Evolutionary conservation across 1,140 invertebrate genomes (phyloP).

Genomic region (Trinorchestia longiramus): DNA sequence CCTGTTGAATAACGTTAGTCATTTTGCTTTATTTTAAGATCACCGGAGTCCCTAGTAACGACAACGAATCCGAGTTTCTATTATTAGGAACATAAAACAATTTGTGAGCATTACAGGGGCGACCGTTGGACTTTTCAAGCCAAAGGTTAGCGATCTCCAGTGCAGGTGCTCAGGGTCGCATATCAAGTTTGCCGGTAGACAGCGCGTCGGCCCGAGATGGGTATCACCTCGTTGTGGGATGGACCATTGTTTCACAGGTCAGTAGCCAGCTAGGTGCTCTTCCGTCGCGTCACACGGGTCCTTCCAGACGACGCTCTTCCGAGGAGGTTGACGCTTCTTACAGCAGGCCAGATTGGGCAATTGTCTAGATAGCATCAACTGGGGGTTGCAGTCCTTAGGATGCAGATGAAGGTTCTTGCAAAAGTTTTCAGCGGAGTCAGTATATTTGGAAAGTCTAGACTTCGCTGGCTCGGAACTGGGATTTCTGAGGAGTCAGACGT

Average conservation of each 20-base stretch:
- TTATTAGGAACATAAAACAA: too few species aligned
- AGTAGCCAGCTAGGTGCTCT: not conserved
- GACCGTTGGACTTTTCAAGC: not conserved
- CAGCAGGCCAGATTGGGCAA: constrained; percentile 4
- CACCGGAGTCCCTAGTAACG: too few species aligned
- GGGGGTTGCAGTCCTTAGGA: not conserved
- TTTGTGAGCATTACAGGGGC: not conserved
- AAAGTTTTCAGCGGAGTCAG: not conserved
- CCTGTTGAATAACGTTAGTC: too few species aligned
- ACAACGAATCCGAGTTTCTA: too few species aligned
- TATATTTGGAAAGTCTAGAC: not conserved
- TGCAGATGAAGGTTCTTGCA: not conserved
- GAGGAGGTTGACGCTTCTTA: not conserved
- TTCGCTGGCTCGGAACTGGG: not conserved
- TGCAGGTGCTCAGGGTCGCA: not conserved
- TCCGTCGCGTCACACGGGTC: not conserved
- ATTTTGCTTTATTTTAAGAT: too few species aligned
- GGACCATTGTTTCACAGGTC: not conserved
- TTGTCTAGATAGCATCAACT: not conserved
- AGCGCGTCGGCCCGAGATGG: constrained; percentile 24
- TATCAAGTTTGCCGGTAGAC: constrained; percentile 12
- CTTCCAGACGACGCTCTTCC: constrained; percentile 2
- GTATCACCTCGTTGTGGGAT: constrained; percentile 5
- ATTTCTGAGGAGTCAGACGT: too few species aligned
- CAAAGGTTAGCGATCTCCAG: not conserved